Base-by-base conservation (phyloP, 2,113 vertebrate genomes). In the Oceanites oceanicus region DNA sequence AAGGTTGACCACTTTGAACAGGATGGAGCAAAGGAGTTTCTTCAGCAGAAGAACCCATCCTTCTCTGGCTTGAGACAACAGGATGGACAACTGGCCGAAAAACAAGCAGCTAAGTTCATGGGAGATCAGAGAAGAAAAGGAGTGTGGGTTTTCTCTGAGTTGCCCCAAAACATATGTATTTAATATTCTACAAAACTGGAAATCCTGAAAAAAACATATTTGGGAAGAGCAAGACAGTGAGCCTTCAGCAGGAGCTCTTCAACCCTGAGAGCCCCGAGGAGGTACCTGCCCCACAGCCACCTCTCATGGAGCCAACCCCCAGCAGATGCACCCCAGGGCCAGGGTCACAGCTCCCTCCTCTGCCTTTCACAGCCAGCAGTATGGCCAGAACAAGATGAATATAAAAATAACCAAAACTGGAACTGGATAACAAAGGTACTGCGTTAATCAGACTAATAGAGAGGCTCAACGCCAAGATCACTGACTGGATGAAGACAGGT, bases 261-360 rank as follows among this genome's bases (percentile, higher is more conserved):
- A 2, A 14, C 49, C 52, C 10, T 0, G 1, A 68, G 13, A 52
- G 68, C 23, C 50, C 13, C 0, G 0, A 21, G 38, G 7, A 21
- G n/a, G 45, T 8, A 8, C 27, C 61, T 66, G 68, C 50, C 50
- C n/a, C 20, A 79, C 26, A 85, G 70, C 7, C 32, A 34, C 30
- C 25, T 7, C 49, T 76, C 27, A 16, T 1, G 47, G 52, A 90
- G 78, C 40, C 62, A 72, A 5, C 15, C 23, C 65, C 36, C 53
- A 42, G 45, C 23, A 87, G 72, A 70, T 25, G 21, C 42, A 32
- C 22, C 13, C 42, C 21, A 38, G 29, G 52, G 42, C 30, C 67
- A 58, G 0, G 2, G 19, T 13, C 66, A 30, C 27, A 90, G 45
- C 62, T 92, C 66, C 49, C 45, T 79, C 55, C 61, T 14, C 55